phyloP scores from a whole-genome alignment of 2,888 invertebrate genomes.

The Saturnia japonica region DNA sequence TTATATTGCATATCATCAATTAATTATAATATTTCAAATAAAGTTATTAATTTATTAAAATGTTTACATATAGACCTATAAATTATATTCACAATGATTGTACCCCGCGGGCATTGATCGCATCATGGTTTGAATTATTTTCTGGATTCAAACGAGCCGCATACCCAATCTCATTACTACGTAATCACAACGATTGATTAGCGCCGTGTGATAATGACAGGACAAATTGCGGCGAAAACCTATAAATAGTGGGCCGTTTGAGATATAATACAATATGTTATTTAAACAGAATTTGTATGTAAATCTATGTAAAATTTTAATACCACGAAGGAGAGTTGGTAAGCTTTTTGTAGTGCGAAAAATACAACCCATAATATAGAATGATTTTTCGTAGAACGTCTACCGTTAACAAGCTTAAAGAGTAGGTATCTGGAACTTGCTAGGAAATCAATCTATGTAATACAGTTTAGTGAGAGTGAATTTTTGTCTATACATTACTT shows the following conservation, averaged over 20 bases:
- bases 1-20: no score
- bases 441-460: no score
- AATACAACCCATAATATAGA: no score
- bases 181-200: conserved; percentile 74
- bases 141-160: conserved; percentile 40
- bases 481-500: no score
- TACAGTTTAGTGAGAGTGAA: no score
- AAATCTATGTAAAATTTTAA: no score
- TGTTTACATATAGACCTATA: conserved; percentile 1
- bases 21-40: background rate
- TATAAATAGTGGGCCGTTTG: background rate
- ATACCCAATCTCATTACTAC: conserved; percentile 58
- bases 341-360: background rate
- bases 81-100: conserved; percentile 13
- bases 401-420: no score
- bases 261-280: no score
- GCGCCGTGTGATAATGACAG: conserved; percentile 59
- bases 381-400: no score
- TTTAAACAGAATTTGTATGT: background rate
- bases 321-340: background rate
- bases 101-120: conserved; percentile 9
- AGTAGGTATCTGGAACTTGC: no score
- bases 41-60: background rate
- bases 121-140: conserved; percentile 57
- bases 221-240: conserved; percentile 39